Base-by-base conservation (phyloP, 2,797 vertebrate species). In the Phrynocephalus guinanensis region DNA sequence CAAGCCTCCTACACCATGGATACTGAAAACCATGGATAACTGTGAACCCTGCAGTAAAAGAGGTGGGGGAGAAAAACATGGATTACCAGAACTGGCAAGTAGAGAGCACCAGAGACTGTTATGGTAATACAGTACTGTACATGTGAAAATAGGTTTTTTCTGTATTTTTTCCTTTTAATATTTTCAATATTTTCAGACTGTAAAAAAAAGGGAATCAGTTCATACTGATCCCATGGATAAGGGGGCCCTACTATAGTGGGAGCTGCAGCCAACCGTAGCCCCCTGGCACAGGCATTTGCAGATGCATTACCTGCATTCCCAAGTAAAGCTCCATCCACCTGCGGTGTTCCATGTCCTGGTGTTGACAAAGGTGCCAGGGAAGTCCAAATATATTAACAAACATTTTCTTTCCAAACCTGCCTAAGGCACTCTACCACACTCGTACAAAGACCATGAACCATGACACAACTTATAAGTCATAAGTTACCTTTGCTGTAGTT, bases 401-500 rank as follows among this genome's bases (percentile, higher is more conserved):
- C 9, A 11, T 20, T 52, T 13, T 52, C 26, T 77, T 77, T 16
- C 5, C 6, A 52, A 78, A 56, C 52, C 8, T 56, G 52, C 52
- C 11, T 56, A 28, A 77, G 38, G 5, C 50, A 11, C 18, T 66
- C 22, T 81, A 11, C 11, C 63, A 71, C n/a, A 28, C n/a, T 7
- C 20, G 13, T 15, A 7, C 22, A 15, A 75, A 6, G 70, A n/a
- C 26, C 68, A 83, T 84, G 18, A 63, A 2, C 28, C 52, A 84
- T 1, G 73, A 28, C 30, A 88, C 13, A 79, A 9, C 76, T 18
- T 81, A 0, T 1, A n/a, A 26, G 1, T 7, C 8, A 38, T 24
- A 90, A 84, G 72, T 95, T 96, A 99, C 99, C 98, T 98, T 91
- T 98, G 94, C 85, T 96, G 96, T 16, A 99, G 96, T 44, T 98